These are phyloP conservation scores for Sebastes aleutianus DNA, from an alignment of 2,797 vertebrate species.

Conservation along the genomic window DNA sequence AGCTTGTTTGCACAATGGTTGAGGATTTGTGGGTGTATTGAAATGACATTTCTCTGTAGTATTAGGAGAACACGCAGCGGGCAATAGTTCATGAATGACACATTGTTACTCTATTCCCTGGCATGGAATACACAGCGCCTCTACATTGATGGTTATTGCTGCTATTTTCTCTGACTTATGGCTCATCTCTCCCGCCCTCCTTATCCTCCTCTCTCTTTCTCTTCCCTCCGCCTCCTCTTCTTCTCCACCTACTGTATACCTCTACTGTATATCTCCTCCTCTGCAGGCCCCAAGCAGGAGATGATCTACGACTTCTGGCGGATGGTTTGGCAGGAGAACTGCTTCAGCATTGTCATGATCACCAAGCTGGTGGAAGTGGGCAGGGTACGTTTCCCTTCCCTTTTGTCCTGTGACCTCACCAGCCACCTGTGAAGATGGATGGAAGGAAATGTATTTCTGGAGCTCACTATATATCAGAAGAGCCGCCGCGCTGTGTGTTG, in stretches of 20 bases:
- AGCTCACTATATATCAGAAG: conserved; percentile 43
- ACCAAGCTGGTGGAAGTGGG: conserved; percentile 98
- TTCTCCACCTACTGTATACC: conserved; percentile 9
- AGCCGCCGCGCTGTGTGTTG: background rate
- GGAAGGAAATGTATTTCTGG: conserved; percentile 39
- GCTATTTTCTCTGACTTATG: conserved; percentile 71
- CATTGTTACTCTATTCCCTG: conserved; percentile 63
- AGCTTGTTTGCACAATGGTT: conserved; percentile 64
- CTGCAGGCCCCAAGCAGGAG: conserved; percentile 94
- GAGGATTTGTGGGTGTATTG: conserved; percentile 74
- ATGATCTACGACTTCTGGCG: conserved; percentile 99
- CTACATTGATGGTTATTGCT: conserved; percentile 69
- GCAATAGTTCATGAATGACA: conserved; percentile 71
- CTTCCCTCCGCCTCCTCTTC: background rate
- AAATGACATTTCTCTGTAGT: conserved; percentile 66
- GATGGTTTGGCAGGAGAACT: conserved; percentile 99
- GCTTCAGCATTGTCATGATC: conserved; percentile 97
- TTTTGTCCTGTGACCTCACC: conserved; percentile 60
- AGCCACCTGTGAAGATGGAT: conserved; percentile 48
- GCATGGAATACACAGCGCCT: conserved; percentile 64
- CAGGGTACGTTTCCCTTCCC: conserved; percentile 84
- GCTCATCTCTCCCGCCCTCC: conserved; percentile 48
- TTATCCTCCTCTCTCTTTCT: conserved; percentile 22
- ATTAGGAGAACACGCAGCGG: conserved; percentile 50
- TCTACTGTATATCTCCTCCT: conserved; percentile 31